Conservation (phyloP, 2,888 invertebrate genomes). For the Trissoscelio sp. region DNA sequence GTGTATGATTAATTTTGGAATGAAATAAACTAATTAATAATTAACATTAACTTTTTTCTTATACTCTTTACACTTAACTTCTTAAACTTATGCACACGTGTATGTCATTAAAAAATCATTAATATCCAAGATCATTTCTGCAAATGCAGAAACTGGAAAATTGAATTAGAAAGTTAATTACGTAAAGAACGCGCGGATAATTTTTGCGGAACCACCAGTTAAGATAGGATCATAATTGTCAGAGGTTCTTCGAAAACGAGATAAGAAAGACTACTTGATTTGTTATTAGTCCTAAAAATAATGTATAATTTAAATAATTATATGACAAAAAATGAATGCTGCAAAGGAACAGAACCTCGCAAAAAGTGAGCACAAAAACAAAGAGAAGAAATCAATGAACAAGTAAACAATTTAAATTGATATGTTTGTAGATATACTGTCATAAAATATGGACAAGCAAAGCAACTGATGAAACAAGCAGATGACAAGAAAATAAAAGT, state of each 20-base stretch:
- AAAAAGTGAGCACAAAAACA: neutral
- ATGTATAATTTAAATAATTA: constrained; percentile 4
- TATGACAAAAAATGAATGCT: too few species aligned
- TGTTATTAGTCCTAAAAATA: constrained; percentile 3
- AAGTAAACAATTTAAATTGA: constrained; percentile 9
- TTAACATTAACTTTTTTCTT: too few species aligned
- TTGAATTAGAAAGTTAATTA: neutral
- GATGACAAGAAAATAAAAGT: constrained; percentile 11
- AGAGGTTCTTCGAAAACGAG: neutral
- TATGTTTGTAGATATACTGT: constrained; percentile 8
- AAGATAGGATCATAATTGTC: neutral
- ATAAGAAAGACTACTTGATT: neutral
- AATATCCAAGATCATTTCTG: too few species aligned
- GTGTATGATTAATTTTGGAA: too few species aligned
- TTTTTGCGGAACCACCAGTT: neutral
- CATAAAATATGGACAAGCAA: constrained; percentile 7
- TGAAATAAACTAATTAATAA: too few species aligned
- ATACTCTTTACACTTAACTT: too few species aligned
- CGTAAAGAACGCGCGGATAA: neutral
- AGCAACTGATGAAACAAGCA: constrained; percentile 3
- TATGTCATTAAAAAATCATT: too few species aligned
- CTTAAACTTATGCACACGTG: too few species aligned
- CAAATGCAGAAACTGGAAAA: too few species aligned
- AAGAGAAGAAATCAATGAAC: constrained; percentile 3
- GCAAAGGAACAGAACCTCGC: too few species aligned